Evolutionary conservation across 2,888 invertebrate genomes (phyloP), one percentile per base, ranked within the genome.

Genomic region (Tiliacea aurago): DNA sequence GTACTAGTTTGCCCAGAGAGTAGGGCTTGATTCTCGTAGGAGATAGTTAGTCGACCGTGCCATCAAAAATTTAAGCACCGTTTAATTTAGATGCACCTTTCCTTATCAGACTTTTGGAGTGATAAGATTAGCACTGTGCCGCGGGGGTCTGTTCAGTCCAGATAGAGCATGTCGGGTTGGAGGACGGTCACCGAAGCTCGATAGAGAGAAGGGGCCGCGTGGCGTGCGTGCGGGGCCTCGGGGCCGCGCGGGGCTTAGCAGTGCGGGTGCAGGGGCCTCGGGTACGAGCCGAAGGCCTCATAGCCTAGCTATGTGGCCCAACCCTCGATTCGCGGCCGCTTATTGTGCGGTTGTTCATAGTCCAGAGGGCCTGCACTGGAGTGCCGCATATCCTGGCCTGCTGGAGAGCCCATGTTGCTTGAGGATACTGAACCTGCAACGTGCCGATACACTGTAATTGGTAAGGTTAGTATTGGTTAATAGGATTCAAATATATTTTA

Each of bases 261-360:
- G 95, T 96, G 96, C 94, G 95, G 96, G 90, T 96, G 95, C 83
- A 96, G 90, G 89, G 96, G 95, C 95, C 95, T 95, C 91, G 95
- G 95, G 90, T 94, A 95, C 75, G 94, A 86, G 81, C 96, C 96
- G 94, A 94, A 96, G 96, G 94, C 96, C 94, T 95, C 95, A 81
- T 92, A 91, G 94, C 94, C 93, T 93, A 95, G 97, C 98, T 98
- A 98, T 97, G 98, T 98, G 94, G 98, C 97, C 99, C 99, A 99
- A 80, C 98, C 98, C 93, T 99, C 99, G 92, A 99, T 97, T 94
- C 99, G 97, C 90, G 98, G 98, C 93, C 99, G 97, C 96, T 99
- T 99, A 94, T 98, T 92, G 90, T 97, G 97, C 73, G 96, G 95
- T 93, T 97, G 96, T 87, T 97, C 97, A 89, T 97, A 97, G 88